Percentiles rank a stretch among this genome's conserved stretches.
Evolutionary conservation across 2,888 invertebrate species (phyloP).

Genomic region (Apomyelois bistriatella): DNA sequence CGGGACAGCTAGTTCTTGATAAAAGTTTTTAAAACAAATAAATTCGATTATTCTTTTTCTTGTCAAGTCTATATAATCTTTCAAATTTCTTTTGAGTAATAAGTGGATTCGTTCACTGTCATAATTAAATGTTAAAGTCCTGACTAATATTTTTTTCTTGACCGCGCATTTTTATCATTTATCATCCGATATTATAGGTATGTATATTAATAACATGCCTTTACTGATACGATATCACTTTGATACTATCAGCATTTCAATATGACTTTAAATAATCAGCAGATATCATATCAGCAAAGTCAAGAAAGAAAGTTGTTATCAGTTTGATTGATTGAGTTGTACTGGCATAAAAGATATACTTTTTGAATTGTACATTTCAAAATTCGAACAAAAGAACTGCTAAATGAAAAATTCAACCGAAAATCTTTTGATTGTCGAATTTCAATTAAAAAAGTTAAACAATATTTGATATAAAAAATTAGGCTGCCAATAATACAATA

Average conservation of each 20-base stretch:
- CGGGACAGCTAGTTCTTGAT: too few relatives aligned
- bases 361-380: too few relatives aligned
- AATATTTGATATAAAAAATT: not conserved
- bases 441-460: not conserved
- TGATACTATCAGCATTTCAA: not conserved
- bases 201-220: not conserved
- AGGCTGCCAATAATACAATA: constrained; percentile 27
- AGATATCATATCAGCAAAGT: constrained; percentile 1
- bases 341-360: not conserved
- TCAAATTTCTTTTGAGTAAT: too few relatives aligned
- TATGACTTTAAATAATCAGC: constrained; percentile 9
- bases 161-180: not conserved
- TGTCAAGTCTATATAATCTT: too few relatives aligned
- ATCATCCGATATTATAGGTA: not conserved
- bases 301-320: constrained; percentile 4
- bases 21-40: too few relatives aligned
- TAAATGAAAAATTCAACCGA: too few relatives aligned
- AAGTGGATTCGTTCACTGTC: too few relatives aligned
- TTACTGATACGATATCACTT: constrained; percentile 6
- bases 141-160: too few relatives aligned
- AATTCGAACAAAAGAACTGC: too few relatives aligned
- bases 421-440: too few relatives aligned
- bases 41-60: too few relatives aligned
- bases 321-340: not conserved
- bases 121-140: too few relatives aligned